Evolutionary conservation across 2,113 vertebrate genomes (phyloP).

Genomic region (Podiceps cristatus): DNA sequence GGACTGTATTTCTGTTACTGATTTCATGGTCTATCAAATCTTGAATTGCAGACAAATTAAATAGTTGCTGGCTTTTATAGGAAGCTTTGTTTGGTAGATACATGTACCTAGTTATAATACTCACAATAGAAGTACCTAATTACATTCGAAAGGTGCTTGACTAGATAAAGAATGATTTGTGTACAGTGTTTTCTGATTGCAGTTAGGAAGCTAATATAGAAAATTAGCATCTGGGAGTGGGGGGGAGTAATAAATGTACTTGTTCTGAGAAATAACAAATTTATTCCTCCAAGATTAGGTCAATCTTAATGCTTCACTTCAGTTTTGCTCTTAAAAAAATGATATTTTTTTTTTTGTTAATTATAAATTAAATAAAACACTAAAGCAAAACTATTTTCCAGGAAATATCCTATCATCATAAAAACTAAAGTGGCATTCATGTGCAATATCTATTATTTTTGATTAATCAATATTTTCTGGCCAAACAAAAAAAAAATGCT

Average conservation of each 20-base stretch:
- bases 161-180: constrained; percentile 5
- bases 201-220: neutral
- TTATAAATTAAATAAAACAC: neutral
- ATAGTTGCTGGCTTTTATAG: neutral
- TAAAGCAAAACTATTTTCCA: neutral
- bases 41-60: constrained; percentile 25
- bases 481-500: neutral
- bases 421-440: neutral
- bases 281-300: neutral
- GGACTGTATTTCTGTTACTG: neutral
- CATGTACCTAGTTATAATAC: neutral
- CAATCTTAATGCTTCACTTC: neutral
- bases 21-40: constrained; percentile 16
- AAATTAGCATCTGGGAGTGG: neutral
- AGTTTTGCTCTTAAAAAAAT: neutral
- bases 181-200: neutral
- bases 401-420: neutral
- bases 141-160: neutral
- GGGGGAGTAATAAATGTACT: neutral
- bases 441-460: neutral
- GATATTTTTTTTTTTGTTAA: neutral
- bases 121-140: neutral
- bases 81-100: neutral
- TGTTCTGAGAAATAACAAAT: neutral
- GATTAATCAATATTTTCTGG: neutral